These are phyloP conservation scores for Euschistus heros DNA, from an alignment of 1,140 invertebrate genomes.

Conservation along the genomic window DNA sequence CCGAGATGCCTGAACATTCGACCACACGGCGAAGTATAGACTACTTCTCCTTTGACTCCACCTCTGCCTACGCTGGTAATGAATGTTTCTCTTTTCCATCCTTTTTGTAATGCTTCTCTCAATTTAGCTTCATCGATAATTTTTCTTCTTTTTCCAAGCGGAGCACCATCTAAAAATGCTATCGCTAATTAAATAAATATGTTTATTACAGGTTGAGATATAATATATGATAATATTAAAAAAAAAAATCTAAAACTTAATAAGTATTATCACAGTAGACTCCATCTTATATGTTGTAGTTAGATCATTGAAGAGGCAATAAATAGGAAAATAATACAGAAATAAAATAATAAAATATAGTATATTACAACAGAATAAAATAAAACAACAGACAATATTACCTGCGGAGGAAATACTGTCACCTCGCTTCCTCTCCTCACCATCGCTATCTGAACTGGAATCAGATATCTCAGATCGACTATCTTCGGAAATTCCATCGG, in stretches of 20 bases:
- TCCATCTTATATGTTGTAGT: too few relatives aligned
- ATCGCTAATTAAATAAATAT: too few relatives aligned
- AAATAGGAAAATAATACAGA: too few relatives aligned
- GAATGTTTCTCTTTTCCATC: conserved; percentile 82
- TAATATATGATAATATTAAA: too few relatives aligned
- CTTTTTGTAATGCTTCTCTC: conserved; percentile 61
- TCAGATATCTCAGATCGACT: conserved; percentile 39
- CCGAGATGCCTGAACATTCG: conserved; percentile 61
- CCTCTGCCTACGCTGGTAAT: conserved; percentile 73
- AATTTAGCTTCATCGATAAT: conserved; percentile 48
- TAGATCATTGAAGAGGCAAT: too few relatives aligned
- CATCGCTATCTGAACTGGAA: conserved; percentile 26
- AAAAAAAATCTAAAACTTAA: too few relatives aligned
- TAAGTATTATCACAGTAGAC: too few relatives aligned
- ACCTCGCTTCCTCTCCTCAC: conserved; percentile 27
- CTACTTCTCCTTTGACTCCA: conserved; percentile 73
- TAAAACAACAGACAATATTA: background rate
- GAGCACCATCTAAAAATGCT: conserved; percentile 15
- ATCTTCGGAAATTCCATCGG: conserved; percentile 23
- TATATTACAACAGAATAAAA: too few relatives aligned
- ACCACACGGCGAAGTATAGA: conserved; percentile 77
- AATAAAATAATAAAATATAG: too few relatives aligned
- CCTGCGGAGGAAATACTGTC: conserved; percentile 22
- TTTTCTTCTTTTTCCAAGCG: conserved; percentile 26
- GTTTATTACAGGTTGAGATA: too few relatives aligned